Percentiles rank a stretch among this genome's conserved stretches.
Conservation (phyloP, 2,113 vertebrate species). For the Gymnarchus niloticus region DNA sequence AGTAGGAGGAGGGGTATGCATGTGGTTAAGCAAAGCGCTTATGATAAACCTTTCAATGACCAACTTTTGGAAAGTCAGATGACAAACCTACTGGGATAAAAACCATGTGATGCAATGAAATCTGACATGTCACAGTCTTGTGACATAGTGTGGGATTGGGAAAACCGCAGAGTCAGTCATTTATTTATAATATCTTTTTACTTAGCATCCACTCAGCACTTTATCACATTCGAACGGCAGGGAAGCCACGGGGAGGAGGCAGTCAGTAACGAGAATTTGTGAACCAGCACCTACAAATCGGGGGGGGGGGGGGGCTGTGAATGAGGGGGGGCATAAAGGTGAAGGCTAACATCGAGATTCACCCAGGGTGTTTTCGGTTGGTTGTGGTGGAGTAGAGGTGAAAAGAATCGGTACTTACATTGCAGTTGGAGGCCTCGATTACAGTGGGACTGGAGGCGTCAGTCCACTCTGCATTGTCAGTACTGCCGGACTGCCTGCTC, state of each 20-base stretch:
- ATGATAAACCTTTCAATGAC: not conserved
- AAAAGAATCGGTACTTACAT: slow-evolving; percentile 73
- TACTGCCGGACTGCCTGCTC: slow-evolving; percentile 74
- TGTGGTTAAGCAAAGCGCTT: not conserved
- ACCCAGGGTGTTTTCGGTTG: not conserved
- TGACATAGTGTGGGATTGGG: not conserved
- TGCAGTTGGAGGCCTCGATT: slow-evolving; percentile 86
- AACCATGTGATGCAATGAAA: not conserved
- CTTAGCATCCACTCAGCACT: not conserved
- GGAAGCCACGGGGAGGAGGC: not conserved
- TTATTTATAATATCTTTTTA: not conserved
- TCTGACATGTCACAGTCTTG: not conserved
- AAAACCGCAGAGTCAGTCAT: not conserved
- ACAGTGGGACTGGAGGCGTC: slow-evolving; percentile 76
- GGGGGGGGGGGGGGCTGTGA: not conserved
- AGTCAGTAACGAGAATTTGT: no score
- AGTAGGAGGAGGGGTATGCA: not conserved
- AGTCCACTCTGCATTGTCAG: slow-evolving; percentile 83
- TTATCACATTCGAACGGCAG: not conserved
- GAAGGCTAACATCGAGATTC: not conserved
- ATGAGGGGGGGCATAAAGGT: not conserved
- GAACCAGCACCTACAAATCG: not conserved
- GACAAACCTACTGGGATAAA: not conserved
- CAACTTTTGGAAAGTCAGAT: not conserved
- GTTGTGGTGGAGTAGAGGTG: slow-evolving; percentile 15